phyloP scores from a whole-genome alignment of 1,140 invertebrate genomes.

The Hylaeus anthracinus region DNA sequence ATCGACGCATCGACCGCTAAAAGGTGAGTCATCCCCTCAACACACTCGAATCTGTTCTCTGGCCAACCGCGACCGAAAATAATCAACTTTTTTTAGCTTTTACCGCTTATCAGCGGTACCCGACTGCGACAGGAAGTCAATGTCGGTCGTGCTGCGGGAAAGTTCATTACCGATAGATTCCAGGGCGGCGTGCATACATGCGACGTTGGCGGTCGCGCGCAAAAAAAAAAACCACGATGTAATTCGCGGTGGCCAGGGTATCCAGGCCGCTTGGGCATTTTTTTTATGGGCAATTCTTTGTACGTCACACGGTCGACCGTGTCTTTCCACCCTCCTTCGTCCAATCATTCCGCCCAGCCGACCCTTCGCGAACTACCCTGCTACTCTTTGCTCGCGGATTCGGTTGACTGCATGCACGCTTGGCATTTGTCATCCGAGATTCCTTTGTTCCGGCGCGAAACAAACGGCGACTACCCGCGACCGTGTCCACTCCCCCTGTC shows the following conservation, averaged over 20 bases:
- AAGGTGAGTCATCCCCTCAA: neutral
- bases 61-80: conserved; percentile 13
- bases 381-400: conserved; percentile 58
- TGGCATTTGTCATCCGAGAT: conserved; percentile 70
- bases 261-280: conserved; percentile 31
- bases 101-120: conserved; percentile 37
- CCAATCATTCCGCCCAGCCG: conserved; percentile 4
- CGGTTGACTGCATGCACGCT: conserved; percentile 68
- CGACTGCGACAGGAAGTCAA: conserved; percentile 29
- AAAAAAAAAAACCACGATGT: conserved; percentile 40
- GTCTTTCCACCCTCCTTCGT: conserved; percentile 6
- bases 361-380: neutral
- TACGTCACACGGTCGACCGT: conserved; percentile 7
- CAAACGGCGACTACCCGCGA: conserved; percentile 47
- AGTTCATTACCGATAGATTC: conserved; percentile 44
- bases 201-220: conserved; percentile 16
- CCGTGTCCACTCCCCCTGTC: neutral
- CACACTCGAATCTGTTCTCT: conserved; percentile 13
- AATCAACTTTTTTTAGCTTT: conserved; percentile 47
- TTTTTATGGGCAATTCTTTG: conserved; percentile 61
- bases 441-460: conserved; percentile 68
- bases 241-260: conserved; percentile 37
- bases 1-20: neutral
- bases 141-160: conserved; percentile 9
- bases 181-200: conserved; percentile 13